Evolutionary conservation across 37 sponge, comb jelly and placozoan genomes (phyloP), one percentile per base, ranked within the genome.

Genomic region (Amphimedon queenslandica): DNA sequence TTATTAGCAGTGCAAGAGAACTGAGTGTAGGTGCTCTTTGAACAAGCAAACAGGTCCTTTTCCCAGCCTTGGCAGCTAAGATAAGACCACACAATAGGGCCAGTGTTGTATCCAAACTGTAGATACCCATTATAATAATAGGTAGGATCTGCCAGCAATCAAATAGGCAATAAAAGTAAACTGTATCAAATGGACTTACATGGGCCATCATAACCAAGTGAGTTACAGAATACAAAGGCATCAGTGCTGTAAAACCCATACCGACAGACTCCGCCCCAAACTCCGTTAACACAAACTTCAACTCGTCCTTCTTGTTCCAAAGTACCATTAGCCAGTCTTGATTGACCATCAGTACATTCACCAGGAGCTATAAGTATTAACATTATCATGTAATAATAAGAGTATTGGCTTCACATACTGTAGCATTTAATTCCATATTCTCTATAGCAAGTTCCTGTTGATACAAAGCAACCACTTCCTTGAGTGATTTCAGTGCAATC

Each of bases 231-330:
- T 6, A 60, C 27, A 60, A n/a, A n/a, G 21, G 27, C 61, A 60
- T 60, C 61, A 60, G 61, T 60, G 5, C 5, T 60, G 28, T n/a
- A 6, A 13, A 13, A 60, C 28, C 24, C 23, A 6, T n/a, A n/a
- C 5, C 21, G 27, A 60, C 61, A 60, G 5, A 60, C 28, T 11
- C 27, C 5, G 5, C 61, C 61, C 61, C 61, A 60, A n/a, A 60
- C 61, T 60, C 61, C 61, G 21, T 60, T 60, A 6, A n/a, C 5
- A 60, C 61, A 60, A 5, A 60, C 61, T n/a, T 60, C 61, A 60
- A n/a, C 5, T n/a, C 61, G 8, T 60, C 61, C 61, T 60, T 60
- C 61, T n/a, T 60, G 61, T 60, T 60, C 27, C 5, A 60, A n/a
- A 5, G 21, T 25, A 25, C 61, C 61, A 60, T 60, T 25, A n/a